Conservation (phyloP, 2,797 vertebrate species). For the Tokudaia tokunoshimensis region DNA sequence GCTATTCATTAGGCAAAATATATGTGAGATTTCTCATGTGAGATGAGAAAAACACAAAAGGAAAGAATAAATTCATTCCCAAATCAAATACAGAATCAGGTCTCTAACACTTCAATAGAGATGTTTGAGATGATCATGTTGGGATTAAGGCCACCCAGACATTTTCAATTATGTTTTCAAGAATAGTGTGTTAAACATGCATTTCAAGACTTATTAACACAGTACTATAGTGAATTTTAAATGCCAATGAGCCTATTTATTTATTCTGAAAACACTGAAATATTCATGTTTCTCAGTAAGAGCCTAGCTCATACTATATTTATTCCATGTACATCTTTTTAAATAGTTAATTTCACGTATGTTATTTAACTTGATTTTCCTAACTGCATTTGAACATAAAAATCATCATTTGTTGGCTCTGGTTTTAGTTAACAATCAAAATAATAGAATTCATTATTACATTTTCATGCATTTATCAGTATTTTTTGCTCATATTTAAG, state of each 20-base stretch:
- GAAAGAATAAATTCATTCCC: conserved; percentile 52
- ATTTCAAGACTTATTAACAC: conserved; percentile 50
- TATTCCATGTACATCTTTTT: not conserved
- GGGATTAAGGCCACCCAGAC: conserved; percentile 45
- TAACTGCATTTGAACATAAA: conserved; percentile 2
- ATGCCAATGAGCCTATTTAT: not conserved
- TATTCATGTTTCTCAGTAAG: not conserved
- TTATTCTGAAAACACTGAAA: conserved; percentile 3
- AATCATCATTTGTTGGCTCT: conserved; percentile 9
- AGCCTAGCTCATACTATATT: not conserved
- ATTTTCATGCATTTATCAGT: not conserved
- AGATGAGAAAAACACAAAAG: conserved; percentile 23
- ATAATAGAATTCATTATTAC: not conserved
- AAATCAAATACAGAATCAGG: conserved; percentile 73
- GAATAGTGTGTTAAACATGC: not conserved
- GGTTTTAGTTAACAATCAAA: not conserved
- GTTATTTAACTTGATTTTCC: conserved; percentile 30
- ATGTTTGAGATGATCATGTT: conserved; percentile 39
- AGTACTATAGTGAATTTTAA: not conserved
- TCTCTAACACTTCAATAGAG: conserved; percentile 39
- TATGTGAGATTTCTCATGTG: conserved; percentile 28
- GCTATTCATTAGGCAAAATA: conserved; percentile 9
- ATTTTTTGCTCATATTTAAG: not conserved
- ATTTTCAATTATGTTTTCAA: conserved; percentile 49
- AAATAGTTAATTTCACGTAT: conserved; percentile 15